phyloP scores from a whole-genome alignment of 92 coral and sea anemone species.

The Anthopleura xanthogrammica region DNA sequence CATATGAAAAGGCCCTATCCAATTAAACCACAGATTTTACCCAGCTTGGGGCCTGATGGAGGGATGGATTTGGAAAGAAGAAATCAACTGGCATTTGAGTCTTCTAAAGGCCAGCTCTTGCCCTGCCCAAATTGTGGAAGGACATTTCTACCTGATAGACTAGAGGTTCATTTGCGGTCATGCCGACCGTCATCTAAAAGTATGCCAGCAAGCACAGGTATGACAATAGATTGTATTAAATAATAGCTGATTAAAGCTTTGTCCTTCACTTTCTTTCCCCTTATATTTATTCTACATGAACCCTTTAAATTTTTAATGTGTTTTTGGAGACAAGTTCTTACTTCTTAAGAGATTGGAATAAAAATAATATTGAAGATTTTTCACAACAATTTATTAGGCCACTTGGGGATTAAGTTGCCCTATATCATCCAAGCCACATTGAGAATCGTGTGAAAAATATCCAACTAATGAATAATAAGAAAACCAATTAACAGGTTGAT shows the following conservation, averaged over 20 bases:
- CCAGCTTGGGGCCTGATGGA: slow-evolving; percentile 66
- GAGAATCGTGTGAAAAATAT: too few relatives aligned
- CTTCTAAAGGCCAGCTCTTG: slow-evolving; percentile 78
- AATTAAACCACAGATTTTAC: slow-evolving; percentile 82
- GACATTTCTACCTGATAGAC: slow-evolving; percentile 92
- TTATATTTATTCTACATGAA: too few relatives aligned
- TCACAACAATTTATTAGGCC: too few relatives aligned
- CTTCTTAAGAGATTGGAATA: too few relatives aligned
- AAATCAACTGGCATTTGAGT: slow-evolving; percentile 85
- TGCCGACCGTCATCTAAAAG: slow-evolving; percentile 69
- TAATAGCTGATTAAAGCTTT: neutral
- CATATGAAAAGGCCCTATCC: slow-evolving; percentile 82
- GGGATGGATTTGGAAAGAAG: slow-evolving; percentile 68
- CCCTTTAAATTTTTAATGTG: too few relatives aligned
- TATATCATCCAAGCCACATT: too few relatives aligned
- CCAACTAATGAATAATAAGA: too few relatives aligned
- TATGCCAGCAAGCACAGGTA: slow-evolving; percentile 58
- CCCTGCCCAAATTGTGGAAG: slow-evolving; percentile 94
- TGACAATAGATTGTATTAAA: neutral
- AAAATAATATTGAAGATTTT: too few relatives aligned
- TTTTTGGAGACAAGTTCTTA: too few relatives aligned
- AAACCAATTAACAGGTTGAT: too few relatives aligned
- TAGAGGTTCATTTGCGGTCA: slow-evolving; percentile 81
- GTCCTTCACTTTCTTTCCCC: neutral
- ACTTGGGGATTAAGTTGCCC: too few relatives aligned